Conservation (phyloP, 2,888 invertebrate species). For the Troglohyphantes excavatus region DNA sequence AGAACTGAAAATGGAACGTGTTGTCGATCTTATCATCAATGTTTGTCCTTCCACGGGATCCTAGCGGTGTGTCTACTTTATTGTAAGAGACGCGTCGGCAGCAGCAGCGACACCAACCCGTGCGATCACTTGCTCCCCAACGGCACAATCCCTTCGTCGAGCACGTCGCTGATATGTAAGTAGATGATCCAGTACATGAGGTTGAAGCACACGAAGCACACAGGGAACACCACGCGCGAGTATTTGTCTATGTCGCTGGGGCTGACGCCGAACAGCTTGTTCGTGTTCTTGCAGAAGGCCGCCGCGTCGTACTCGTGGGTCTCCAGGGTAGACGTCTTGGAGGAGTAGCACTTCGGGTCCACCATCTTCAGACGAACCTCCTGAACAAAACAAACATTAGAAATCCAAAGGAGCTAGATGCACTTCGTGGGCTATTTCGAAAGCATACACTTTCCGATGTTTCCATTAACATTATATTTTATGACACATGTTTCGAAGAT, state of each 20-base stretch:
- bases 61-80: conserved; percentile 15
- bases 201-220: conserved; percentile 99
- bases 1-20: conserved; percentile 32
- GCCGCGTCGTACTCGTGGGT: conserved; percentile 66
- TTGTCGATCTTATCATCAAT: conserved; percentile 20
- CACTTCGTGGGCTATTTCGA: no score
- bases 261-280: conserved; percentile 93
- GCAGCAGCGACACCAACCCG: no score
- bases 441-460: no score
- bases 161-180: conserved; percentile 92
- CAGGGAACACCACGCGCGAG: conserved; percentile 98
- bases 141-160: conserved; percentile 73
- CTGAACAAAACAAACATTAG: conserved; percentile 44
- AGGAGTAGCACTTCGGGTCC: conserved; percentile 77
- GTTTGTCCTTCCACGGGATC: conserved; percentile 14
- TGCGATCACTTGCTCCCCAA: conserved; percentile 72
- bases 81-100: no score
- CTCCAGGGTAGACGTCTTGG: conserved; percentile 74
- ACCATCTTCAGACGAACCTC: conserved; percentile 78
- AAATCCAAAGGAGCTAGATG: no score
- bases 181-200: conserved; percentile 99
- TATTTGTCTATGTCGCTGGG: conserved; percentile 99
- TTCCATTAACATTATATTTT: no score
- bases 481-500: no score
- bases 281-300: conserved; percentile 88